Evolutionary conservation across 2,797 vertebrate species (phyloP).

Genomic region (Acestrorhynchus altus): DNA sequence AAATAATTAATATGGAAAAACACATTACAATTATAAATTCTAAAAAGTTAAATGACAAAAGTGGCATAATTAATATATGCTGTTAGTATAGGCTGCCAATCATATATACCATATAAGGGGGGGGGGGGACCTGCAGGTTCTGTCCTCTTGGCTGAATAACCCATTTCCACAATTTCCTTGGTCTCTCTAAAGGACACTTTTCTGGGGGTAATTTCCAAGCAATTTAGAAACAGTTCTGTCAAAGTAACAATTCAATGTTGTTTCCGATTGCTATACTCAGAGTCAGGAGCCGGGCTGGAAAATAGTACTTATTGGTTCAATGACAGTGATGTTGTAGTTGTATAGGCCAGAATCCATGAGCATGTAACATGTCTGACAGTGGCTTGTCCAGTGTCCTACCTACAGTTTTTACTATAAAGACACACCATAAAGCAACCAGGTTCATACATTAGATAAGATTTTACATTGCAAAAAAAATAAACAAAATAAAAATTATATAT

Average conservation of each 20-base stretch:
- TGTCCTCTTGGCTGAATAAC: not conserved
- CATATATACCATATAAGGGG: no score
- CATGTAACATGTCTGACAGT: not conserved
- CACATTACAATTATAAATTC: no score
- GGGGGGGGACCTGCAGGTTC: no score
- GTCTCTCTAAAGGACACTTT: not conserved
- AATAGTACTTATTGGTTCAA: not conserved
- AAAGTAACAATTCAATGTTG: conserved; percentile 10
- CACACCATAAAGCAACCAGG: not conserved
- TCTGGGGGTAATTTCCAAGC: not conserved
- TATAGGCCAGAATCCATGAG: not conserved
- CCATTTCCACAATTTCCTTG: not conserved
- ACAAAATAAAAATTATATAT: no score
- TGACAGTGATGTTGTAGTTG: not conserved
- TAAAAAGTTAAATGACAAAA: no score
- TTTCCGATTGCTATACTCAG: not conserved
- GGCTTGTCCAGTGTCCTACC: not conserved
- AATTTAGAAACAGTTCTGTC: conserved; percentile 13
- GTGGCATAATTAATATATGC: no score
- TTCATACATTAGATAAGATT: no score
- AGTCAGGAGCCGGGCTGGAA: not conserved
- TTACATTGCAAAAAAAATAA: no score
- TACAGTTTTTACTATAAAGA: not conserved
- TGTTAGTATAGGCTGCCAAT: no score
- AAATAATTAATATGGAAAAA: no score